Conservation (phyloP, 2,797 vertebrate genomes). For the Phalloptychus januarius region DNA sequence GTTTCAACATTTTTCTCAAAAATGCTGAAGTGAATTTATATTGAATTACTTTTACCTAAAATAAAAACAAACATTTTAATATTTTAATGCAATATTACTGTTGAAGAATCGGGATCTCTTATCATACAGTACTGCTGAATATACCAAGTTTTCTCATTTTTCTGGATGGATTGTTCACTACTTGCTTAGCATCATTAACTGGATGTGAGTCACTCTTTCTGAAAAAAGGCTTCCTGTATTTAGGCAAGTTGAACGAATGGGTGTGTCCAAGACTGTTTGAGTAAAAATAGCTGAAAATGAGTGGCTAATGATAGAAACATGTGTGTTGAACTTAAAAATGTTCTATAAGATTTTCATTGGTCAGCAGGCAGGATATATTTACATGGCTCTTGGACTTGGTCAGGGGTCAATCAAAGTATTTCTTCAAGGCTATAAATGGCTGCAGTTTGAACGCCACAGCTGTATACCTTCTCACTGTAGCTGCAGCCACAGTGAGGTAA, state of each 20-base stretch:
- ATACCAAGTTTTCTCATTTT: neutral
- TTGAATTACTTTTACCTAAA: neutral
- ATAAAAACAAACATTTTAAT: neutral
- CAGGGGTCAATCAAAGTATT: neutral
- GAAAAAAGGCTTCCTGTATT: too few relatives aligned
- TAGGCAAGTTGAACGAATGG: neutral
- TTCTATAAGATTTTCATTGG: neutral
- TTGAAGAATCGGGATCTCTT: neutral
- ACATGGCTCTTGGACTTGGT: neutral
- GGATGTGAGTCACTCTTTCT: too few relatives aligned
- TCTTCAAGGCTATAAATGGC: neutral
- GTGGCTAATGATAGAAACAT: neutral
- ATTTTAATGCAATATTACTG: neutral
- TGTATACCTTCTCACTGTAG: too few relatives aligned
- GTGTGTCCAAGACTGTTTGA: neutral
- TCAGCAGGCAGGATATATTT: neutral
- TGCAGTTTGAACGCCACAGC: too few relatives aligned
- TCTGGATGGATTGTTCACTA: neutral
- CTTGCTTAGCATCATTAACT: too few relatives aligned
- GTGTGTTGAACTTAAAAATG: neutral
- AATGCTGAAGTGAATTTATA: neutral
- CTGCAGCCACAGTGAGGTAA: too few relatives aligned
- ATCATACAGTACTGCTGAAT: neutral
- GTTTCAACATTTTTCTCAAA: neutral
- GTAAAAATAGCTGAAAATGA: neutral